These are phyloP conservation scores for Gadopsis marmoratus DNA, from an alignment of 2,797 vertebrate species.

Conservation along the genomic window DNA sequence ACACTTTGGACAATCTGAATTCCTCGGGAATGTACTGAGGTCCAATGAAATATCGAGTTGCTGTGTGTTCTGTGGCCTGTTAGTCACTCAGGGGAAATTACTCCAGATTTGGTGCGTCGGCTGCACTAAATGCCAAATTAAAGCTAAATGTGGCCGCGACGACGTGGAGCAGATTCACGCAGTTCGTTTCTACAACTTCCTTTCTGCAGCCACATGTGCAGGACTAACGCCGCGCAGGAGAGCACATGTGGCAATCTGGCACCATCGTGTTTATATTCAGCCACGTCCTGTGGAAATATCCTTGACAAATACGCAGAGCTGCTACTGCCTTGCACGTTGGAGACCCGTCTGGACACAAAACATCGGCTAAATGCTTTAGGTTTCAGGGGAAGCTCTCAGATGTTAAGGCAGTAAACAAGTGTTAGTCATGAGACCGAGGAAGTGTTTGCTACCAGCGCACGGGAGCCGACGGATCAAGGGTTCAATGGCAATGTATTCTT, in stretches of 20 bases:
- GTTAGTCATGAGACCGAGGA: conserved; percentile 74
- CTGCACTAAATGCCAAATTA: not conserved
- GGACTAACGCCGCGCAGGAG: not conserved
- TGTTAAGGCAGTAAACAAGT: conserved; percentile 73
- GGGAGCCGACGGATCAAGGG: conserved; percentile 60
- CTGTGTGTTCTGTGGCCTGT: not conserved
- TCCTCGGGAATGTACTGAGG: not conserved
- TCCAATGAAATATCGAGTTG: not conserved
- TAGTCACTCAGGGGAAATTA: conserved; percentile 7
- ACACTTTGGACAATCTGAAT: not conserved
- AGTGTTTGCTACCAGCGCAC: conserved; percentile 69
- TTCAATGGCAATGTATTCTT: conserved; percentile 80
- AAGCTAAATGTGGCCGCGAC: not conserved
- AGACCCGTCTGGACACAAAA: conserved; percentile 5
- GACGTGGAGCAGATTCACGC: conserved; percentile 3
- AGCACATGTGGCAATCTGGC: not conserved
- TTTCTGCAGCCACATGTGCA: conserved; percentile 12
- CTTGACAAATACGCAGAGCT: conserved; percentile 51
- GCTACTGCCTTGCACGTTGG: not conserved
- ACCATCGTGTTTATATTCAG: not conserved
- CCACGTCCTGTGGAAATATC: conserved; percentile 58
- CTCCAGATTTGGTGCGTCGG: conserved; percentile 5
- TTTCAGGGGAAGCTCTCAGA: conserved; percentile 51
- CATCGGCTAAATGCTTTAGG: conserved; percentile 53
- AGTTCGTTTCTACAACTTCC: not conserved